These are phyloP conservation scores for Paedocypris micromegethes DNA, from an alignment of 2,797 vertebrate genomes.

Conservation along the genomic window DNA sequence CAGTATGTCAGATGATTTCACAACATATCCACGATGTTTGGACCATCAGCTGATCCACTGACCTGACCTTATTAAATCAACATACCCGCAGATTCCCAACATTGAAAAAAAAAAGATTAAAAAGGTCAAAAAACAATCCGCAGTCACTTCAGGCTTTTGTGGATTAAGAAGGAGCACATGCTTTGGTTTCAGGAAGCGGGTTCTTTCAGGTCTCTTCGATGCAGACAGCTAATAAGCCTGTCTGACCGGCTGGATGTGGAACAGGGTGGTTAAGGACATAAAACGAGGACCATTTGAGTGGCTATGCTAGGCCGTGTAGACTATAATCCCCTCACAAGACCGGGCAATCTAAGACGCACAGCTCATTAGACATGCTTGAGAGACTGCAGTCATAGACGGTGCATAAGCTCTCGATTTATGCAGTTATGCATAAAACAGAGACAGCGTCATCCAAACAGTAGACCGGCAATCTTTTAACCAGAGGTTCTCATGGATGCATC, in stretches of 20 bases:
- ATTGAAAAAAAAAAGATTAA: conserved; percentile 17
- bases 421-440: conserved; percentile 3
- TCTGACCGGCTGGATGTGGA: conserved; percentile 9
- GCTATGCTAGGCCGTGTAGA: conserved; percentile 1
- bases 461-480: conserved; percentile 10
- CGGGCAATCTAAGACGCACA: neutral
- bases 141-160: conserved; percentile 1
- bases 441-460: conserved; percentile 1
- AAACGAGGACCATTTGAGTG: neutral
- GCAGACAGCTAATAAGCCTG: conserved; percentile 17
- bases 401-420: conserved; percentile 4
- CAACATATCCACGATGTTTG: conserved; percentile 12
- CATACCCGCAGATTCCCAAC: neutral
- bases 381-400: conserved; percentile 6
- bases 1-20: conserved; percentile 1
- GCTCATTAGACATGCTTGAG: conserved; percentile 19
- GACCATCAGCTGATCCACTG: conserved; percentile 20
- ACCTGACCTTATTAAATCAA: conserved; percentile 29
- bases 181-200: neutral
- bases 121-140: conserved; percentile 17
- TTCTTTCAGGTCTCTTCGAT: conserved; percentile 13
- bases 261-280: conserved; percentile 16
- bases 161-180: neutral
- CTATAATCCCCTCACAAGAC: conserved; percentile 28
- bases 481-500: conserved; percentile 6